These are phyloP conservation scores for Cebus imitator DNA, from an alignment of 2,113 vertebrate species.

Conservation along the genomic window DNA sequence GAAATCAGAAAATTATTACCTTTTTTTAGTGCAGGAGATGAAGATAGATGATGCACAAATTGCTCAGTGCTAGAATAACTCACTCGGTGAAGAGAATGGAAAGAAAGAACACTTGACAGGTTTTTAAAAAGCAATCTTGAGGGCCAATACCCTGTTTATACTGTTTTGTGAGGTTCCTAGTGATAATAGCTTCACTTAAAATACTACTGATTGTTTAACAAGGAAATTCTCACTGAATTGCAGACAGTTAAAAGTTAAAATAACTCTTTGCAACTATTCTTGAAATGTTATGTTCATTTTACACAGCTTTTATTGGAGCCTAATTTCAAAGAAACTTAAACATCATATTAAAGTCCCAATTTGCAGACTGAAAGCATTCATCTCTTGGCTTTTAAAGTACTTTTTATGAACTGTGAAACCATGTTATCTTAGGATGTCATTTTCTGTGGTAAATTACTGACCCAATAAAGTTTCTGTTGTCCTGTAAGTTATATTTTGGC, in stretches of 20 bases:
- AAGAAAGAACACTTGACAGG: conserved; percentile 70
- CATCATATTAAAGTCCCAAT: conserved; percentile 19
- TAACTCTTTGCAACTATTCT: background rate
- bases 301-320: background rate
- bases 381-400: conserved; percentile 23
- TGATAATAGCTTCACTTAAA: conserved; percentile 63
- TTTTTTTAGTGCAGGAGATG: conserved; percentile 36
- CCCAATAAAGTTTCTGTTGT: background rate
- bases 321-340: conserved; percentile 51
- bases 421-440: background rate
- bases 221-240: conserved; percentile 25
- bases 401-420: conserved; percentile 52
- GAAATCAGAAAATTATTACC: conserved; percentile 72
- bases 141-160: conserved; percentile 59
- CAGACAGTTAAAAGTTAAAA: background rate
- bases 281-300: conserved; percentile 23
- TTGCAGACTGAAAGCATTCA: background rate
- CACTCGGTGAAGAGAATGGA: conserved; percentile 41
- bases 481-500: background rate
- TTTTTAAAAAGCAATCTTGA: conserved; percentile 59
- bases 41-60: conserved; percentile 50
- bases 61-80: conserved; percentile 52
- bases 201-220: conserved; percentile 62
- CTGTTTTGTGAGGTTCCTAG: conserved; percentile 49
- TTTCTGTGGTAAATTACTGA: conserved; percentile 44